Base-by-base conservation (phyloP, 2,888 invertebrate species). In the Synanthedon formicaeformis region DNA sequence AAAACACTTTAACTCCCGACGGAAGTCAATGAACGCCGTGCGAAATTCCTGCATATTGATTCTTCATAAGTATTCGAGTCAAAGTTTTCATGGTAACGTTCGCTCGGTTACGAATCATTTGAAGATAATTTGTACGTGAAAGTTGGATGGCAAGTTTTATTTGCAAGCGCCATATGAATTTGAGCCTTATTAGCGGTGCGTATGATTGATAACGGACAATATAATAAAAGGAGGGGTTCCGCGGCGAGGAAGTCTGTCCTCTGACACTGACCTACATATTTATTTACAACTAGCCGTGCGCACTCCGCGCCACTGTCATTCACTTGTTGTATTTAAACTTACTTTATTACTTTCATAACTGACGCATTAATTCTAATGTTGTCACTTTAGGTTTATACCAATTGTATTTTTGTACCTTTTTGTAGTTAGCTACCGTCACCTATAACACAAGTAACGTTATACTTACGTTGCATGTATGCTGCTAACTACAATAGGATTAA, bases 261-360 rank as follows among this genome's bases (percentile, higher is more conserved):
- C 64, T 79, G 83, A 81, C 81, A 81, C 73, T 83, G 84, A 84
- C 83, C 84, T 78, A 82, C 71, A 81, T 81, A 70, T 70, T 70
- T 71, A 67, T 45, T 45, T 45, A 45, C 45, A 45, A 45, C 45
- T 45, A 45, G 45, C 50, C 52, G 48, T 34, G 23, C 23, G 14
- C 50, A 14, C 41, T 34, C 45, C 45, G 45, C 45, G 14, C 41
- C 40, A n/a, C 51, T 40, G 51, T 40, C 34, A 41, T 41, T 52
- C 40, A 52, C n/a, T 50, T 23, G 13, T 11, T 50, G 27, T 50
- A 50, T 50, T 34, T 14, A 45, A 45, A 45, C 13, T 45, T 12
- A 45, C 45, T 45, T 45, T 14, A 45, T 45, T 45, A 45, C 45
- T 45, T 8, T 14, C 14, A 14, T 45, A 45, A 45, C n/a, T 13